phyloP scores from a whole-genome alignment of 2,113 vertebrate genomes.

The Gasterosteus aculeatus region DNA sequence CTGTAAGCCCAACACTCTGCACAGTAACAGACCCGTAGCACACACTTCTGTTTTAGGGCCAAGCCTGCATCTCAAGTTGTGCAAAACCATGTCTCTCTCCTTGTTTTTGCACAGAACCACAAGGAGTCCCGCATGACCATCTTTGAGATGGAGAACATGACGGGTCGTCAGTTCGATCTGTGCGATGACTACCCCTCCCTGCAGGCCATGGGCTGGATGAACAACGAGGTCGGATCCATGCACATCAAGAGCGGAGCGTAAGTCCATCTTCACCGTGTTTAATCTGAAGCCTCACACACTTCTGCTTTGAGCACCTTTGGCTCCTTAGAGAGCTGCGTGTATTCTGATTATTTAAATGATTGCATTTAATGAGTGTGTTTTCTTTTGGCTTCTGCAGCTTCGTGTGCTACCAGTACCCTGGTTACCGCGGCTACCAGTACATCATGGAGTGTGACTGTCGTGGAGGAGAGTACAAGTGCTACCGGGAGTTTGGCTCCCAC shows the following conservation, averaged over 20 bases:
- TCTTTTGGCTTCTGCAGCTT: constrained; percentile 79
- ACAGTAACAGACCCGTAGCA: not conserved
- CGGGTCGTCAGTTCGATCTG: constrained; percentile 91
- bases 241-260: constrained; percentile 91
- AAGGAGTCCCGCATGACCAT: constrained; percentile 94
- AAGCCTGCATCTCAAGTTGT: not conserved
- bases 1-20: constrained; percentile 80
- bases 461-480: constrained; percentile 94
- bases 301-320: not conserved
- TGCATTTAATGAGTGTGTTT: not conserved
- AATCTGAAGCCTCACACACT: not conserved
- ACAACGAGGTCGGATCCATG: constrained; percentile 96
- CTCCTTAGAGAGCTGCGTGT: not conserved
- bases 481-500: constrained; percentile 93
- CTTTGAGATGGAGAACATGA: constrained; percentile 94
- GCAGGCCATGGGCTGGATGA: constrained; percentile 97
- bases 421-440: constrained; percentile 96
- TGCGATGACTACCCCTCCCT: constrained; percentile 93
- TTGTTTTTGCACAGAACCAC: constrained; percentile 83
- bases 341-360: not conserved
- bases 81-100: not conserved
- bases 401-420: constrained; percentile 97
- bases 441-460: constrained; percentile 93
- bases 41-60: not conserved
- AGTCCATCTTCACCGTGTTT: constrained; percentile 70